These are phyloP conservation scores for Piaya cayana DNA, from an alignment of 2,113 vertebrate species.

Conservation along the genomic window DNA sequence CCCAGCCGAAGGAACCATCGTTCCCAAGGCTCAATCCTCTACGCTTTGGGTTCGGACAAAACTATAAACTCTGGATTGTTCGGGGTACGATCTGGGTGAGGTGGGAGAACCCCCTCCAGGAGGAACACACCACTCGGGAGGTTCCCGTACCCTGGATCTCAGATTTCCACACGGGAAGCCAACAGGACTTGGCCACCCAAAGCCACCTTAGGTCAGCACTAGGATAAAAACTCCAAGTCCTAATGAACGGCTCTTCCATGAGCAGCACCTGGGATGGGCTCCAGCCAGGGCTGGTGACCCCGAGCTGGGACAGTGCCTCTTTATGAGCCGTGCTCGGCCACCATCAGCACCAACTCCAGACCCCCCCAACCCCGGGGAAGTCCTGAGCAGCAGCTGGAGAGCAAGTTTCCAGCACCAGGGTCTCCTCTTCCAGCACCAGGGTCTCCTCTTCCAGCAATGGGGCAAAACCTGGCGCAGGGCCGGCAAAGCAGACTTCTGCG, in stretches of 20 bases:
- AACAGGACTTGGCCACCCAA: rapidly evolving
- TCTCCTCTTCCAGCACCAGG: too few relatives aligned
- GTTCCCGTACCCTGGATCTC: too few relatives aligned
- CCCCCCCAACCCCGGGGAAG: neutral
- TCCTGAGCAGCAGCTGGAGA: neutral
- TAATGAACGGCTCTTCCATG: rapidly evolving
- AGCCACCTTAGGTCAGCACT: rapidly evolving
- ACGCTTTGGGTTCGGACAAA: neutral
- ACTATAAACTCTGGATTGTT: neutral
- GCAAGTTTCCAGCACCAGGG: neutral
- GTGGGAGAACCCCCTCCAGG: neutral
- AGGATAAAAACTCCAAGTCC: rapidly evolving
- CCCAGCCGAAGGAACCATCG: neutral
- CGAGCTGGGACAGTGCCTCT: rapidly evolving
- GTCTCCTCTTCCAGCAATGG: neutral
- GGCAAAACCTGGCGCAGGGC: rapidly evolving
- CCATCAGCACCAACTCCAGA: neutral
- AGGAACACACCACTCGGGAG: rapidly evolving
- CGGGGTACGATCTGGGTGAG: neutral
- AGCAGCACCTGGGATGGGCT: neutral
- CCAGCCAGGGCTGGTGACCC: rapidly evolving
- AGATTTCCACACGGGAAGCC: neutral
- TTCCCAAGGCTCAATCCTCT: neutral
- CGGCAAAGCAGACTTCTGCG: neutral
- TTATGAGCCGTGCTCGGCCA: rapidly evolving